A percentile compares a stretch with the other conserved stretches of the same genome.
Evolutionary conservation across 2,888 invertebrate species (phyloP).

Genomic region (Lepidochitona cinerea): DNA sequence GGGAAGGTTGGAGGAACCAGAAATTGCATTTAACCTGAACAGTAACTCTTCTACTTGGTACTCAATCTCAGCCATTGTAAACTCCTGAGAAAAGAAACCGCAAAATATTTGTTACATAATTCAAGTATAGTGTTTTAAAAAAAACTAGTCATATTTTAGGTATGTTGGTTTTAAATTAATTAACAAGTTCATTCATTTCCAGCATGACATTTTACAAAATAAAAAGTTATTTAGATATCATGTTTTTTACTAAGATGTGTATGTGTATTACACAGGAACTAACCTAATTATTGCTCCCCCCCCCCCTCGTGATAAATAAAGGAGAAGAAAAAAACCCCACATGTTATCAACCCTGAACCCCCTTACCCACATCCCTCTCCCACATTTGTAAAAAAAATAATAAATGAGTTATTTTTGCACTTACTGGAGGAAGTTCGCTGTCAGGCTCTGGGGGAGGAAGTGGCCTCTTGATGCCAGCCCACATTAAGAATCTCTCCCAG

Average conservation of each 20-base stretch:
- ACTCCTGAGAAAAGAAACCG: slow-evolving; percentile 60
- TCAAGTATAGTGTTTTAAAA: too few relatives aligned
- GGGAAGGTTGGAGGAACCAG: slow-evolving; percentile 62
- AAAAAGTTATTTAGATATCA: not conserved
- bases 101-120: too few relatives aligned
- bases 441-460: slow-evolving; percentile 46
- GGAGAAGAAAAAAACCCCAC: too few relatives aligned
- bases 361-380: too few relatives aligned
- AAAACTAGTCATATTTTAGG: too few relatives aligned
- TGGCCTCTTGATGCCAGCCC: slow-evolving; percentile 39
- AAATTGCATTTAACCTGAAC: slow-evolving; percentile 68
- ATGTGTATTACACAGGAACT: too few relatives aligned
- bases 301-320: too few relatives aligned
- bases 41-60: slow-evolving; percentile 70
- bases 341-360: too few relatives aligned
- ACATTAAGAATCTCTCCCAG: slow-evolving; percentile 50
- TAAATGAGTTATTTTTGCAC: slow-evolving; percentile 20
- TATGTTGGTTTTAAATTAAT: not conserved
- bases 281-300: too few relatives aligned
- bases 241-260: not conserved
- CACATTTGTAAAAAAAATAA: too few relatives aligned
- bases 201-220: not conserved
- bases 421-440: slow-evolving; percentile 62
- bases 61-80: slow-evolving; percentile 69
- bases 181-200: not conserved